phyloP scores from a whole-genome alignment of 2,888 invertebrate species.

The Lysandra bellargus region DNA sequence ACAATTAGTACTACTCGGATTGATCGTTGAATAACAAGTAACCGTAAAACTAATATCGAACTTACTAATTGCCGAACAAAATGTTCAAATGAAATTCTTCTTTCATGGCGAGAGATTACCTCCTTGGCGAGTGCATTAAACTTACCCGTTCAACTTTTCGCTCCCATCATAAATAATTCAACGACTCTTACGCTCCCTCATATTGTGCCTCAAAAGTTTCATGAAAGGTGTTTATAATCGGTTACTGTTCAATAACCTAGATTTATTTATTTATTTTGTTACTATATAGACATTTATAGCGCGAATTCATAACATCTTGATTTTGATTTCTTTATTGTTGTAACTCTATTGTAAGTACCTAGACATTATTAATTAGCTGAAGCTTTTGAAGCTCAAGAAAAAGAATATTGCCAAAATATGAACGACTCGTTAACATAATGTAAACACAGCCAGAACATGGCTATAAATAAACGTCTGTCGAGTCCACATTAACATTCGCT shows the following conservation, averaged over 20 bases:
- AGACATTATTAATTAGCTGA: not conserved
- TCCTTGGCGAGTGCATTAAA: constrained; percentile 43
- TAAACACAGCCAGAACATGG: not conserved
- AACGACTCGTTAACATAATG: not conserved
- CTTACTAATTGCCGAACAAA: constrained; percentile 38
- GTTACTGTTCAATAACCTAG: not conserved
- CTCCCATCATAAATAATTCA: constrained; percentile 54
- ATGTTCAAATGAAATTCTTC: constrained; percentile 38
- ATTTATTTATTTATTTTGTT: not conserved
- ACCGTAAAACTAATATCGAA: constrained; percentile 30
- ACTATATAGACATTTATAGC: not conserved
- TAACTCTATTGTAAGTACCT: no score
- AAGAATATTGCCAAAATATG: not conserved
- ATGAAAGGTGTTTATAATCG: constrained; percentile 26
- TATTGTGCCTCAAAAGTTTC: constrained; percentile 25
- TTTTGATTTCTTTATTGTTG: no score
- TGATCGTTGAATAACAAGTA: not conserved
- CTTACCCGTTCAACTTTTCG: constrained; percentile 44
- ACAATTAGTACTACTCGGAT: not conserved
- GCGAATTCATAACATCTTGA: no score
- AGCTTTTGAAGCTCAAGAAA: not conserved
- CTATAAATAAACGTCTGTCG: constrained; percentile 24
- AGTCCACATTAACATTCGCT: constrained; percentile 22
- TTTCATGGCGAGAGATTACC: constrained; percentile 38
- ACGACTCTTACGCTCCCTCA: constrained; percentile 33